Evolutionary conservation across 2,888 invertebrate species (phyloP), one percentile per base, ranked within the genome.

Genomic region (Temnothorax ravouxi): DNA sequence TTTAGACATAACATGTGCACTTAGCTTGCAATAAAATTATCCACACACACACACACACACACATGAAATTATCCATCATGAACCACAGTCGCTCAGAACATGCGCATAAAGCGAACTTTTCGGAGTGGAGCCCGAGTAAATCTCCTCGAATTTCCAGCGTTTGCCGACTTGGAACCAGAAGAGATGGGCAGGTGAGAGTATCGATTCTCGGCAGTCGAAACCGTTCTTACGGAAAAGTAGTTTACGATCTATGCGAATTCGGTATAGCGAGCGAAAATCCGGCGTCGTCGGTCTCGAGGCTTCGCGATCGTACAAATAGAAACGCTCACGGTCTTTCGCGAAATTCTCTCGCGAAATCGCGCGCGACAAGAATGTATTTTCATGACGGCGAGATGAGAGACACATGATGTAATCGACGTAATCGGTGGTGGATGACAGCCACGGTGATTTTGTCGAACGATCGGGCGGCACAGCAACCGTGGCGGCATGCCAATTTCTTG

Each of bases 401-500:
- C 61, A 83, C 75, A 64, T 89, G 89, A 89, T 79, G 90, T 87
- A 91, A 91, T 87, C 87, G 88, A 88, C 87, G 84, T 90, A 90
- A 90, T 90, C 87, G 88, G 59, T 76, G 69, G 54, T 59, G 81
- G 54, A 86, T 81, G 83, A 87, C 83, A 84, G 66, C 44, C 52
- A 52, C 76, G 77, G 81, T 61, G 82, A 69, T 81, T 82, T 83
- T 83, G 88, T 74, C 67, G 77, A 56, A 52, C 69, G 85, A 83
- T 66, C 85, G 85, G 79, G 85, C 84, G 86, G 88, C 88, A 84
- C 87, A 87, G 86, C 86, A 88, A 82, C 80, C 83, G 83, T 92
- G 92, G 92, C 91, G 69, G 62, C 61, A 72, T 89, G 92, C 92
- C 92, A 92, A 91, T 91, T 92, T 89, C 91, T 92, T 90, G 87